Percentiles rank a stretch among this genome's conserved stretches.
Evolutionary conservation across 2,797 vertebrate genomes (phyloP).

Genomic region (Silurus lanzhouensis): DNA sequence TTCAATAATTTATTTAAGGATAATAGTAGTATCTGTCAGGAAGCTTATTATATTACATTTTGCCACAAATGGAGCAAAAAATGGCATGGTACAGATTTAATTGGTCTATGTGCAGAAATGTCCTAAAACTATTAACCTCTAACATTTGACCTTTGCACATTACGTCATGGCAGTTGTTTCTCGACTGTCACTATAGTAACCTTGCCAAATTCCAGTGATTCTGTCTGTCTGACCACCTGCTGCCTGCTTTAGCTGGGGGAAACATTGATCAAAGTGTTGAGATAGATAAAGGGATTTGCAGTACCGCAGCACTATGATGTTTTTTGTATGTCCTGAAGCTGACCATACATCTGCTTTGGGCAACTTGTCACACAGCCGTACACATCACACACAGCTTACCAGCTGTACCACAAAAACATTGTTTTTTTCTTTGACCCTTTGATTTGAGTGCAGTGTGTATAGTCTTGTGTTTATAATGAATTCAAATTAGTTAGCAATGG

Average conservation of each 20-base stretch:
- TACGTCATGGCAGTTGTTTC: slow-evolving; percentile 46
- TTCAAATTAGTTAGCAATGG: background rate
- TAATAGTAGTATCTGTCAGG: background rate
- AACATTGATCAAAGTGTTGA: background rate
- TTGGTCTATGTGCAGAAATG: background rate
- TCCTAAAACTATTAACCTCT: background rate
- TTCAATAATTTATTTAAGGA: background rate
- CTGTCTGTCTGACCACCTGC: slow-evolving; percentile 61
- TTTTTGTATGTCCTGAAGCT: background rate
- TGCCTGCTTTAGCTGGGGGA: slow-evolving; percentile 59
- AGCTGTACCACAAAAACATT: slow-evolving; percentile 24
- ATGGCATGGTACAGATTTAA: background rate
- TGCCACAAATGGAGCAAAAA: background rate
- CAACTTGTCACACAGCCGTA: slow-evolving; percentile 32
- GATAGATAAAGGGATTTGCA: slow-evolving; percentile 18
- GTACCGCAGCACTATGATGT: slow-evolving; percentile 39
- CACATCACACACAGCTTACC: background rate
- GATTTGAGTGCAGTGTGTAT: background rate
- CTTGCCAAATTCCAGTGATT: slow-evolving; percentile 28
- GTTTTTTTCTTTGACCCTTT: background rate
- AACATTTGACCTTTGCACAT: background rate
- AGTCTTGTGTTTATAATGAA: background rate
- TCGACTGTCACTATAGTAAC: slow-evolving; percentile 48
- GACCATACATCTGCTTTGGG: slow-evolving; percentile 12
- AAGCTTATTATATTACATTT: background rate